Conservation (phyloP, 2,888 invertebrate species). For the Julus scanicus region DNA sequence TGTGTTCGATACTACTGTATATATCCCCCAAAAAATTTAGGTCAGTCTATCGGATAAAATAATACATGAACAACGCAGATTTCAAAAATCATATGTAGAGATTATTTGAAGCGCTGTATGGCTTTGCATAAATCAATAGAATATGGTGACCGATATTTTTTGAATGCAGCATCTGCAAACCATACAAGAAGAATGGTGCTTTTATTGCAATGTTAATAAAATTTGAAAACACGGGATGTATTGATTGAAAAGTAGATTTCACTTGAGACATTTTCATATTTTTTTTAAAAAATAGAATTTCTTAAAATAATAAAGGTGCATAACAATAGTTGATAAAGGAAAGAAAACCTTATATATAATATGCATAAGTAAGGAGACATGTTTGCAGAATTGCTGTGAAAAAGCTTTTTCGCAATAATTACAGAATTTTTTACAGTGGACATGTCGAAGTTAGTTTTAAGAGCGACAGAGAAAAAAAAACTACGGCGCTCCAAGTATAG, state of each 20-base stretch:
- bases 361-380: no score
- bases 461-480: no score
- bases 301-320: no score
- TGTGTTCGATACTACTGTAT: not conserved
- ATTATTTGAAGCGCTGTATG: not conserved
- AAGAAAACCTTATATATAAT: no score
- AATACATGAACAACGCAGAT: conserved; percentile 32
- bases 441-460: no score
- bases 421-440: no score
- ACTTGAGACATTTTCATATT: not conserved
- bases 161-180: not conserved
- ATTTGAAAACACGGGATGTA: not conserved
- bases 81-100: not conserved
- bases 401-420: no score
- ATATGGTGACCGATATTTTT: conserved; percentile 31
- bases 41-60: conserved; percentile 11
- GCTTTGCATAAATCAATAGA: conserved; percentile 40
- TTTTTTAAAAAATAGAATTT: no score
- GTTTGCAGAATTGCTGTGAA: no score
- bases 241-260: not conserved
- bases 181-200: not conserved
- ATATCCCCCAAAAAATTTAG: not conserved
- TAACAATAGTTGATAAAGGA: no score
- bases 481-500: no score
- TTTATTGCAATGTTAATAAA: not conserved